Conservation (phyloP, 1,140 invertebrate species). For the Anthonomus grandis region DNA sequence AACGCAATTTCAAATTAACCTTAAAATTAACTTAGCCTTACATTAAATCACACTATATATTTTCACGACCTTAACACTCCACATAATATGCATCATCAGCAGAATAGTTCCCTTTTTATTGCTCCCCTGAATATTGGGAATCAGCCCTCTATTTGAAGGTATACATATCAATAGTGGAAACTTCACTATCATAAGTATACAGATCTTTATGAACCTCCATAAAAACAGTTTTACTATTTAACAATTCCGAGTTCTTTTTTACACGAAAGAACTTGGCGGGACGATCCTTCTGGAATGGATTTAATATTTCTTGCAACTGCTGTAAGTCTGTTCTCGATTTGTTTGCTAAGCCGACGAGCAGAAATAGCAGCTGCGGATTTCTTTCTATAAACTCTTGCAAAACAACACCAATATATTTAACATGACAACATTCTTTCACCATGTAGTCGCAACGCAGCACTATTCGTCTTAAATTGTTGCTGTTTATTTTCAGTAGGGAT, state of each 20-base stretch:
- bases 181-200: conserved; percentile 9
- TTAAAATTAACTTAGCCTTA: too few relatives aligned
- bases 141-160: conserved; percentile 18
- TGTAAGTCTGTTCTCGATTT: background rate
- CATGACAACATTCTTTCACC: too few relatives aligned
- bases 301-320: background rate
- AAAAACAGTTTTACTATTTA: background rate
- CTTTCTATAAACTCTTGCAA: conserved; percentile 9
- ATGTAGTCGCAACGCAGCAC: conserved; percentile 9
- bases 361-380: conserved; percentile 13
- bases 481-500: background rate
- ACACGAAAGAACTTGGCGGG: conserved; percentile 6
- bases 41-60: too few relatives aligned
- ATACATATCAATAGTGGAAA: conserved; percentile 15
- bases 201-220: conserved; percentile 3
- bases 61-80: too few relatives aligned
- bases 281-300: background rate
- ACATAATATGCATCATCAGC: too few relatives aligned
- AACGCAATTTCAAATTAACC: too few relatives aligned
- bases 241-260: background rate
- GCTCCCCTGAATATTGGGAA: too few relatives aligned
- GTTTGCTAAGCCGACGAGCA: background rate
- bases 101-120: too few relatives aligned
- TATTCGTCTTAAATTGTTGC: conserved; percentile 10
- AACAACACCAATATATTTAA: conserved; percentile 1